phyloP scores from a whole-genome alignment of 2,797 vertebrate species.

The Dicrostonyx torquatus region DNA sequence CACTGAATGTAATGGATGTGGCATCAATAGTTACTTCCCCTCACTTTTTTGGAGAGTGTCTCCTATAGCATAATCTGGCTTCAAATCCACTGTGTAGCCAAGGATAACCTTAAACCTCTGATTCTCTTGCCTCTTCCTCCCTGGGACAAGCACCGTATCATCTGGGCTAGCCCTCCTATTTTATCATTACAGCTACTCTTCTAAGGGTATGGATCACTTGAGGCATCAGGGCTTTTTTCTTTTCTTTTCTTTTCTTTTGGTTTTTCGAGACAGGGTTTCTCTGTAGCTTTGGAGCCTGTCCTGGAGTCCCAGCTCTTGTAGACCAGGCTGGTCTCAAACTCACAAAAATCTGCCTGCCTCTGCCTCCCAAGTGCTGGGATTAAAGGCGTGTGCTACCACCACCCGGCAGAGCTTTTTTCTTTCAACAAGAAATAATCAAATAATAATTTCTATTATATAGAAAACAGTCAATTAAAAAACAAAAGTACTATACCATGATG shows the following conservation, averaged over 20 bases:
- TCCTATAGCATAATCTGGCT: neutral
- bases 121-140: neutral
- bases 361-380: no score
- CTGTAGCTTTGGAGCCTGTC: no score
- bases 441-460: slow-evolving; percentile 42
- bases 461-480: slow-evolving; percentile 13
- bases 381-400: no score
- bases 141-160: neutral
- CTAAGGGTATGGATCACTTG: slow-evolving; percentile 35
- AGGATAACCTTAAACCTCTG: neutral
- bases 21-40: slow-evolving; percentile 33
- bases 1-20: slow-evolving; percentile 5
- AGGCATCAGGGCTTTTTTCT: neutral
- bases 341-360: no score
- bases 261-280: no score
- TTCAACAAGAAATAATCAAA: slow-evolving; percentile 9
- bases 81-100: neutral
- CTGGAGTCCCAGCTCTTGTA: no score
- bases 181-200: slow-evolving; percentile 4
- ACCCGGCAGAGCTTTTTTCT: no score
- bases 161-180: neutral
- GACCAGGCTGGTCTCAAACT: no score
- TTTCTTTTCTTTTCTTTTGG: no score
- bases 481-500: slow-evolving; percentile 16
- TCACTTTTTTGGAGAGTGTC: neutral